These are phyloP conservation scores for Enteromius treurensis DNA, from an alignment of 2,797 vertebrate species.

Conservation along the genomic window DNA sequence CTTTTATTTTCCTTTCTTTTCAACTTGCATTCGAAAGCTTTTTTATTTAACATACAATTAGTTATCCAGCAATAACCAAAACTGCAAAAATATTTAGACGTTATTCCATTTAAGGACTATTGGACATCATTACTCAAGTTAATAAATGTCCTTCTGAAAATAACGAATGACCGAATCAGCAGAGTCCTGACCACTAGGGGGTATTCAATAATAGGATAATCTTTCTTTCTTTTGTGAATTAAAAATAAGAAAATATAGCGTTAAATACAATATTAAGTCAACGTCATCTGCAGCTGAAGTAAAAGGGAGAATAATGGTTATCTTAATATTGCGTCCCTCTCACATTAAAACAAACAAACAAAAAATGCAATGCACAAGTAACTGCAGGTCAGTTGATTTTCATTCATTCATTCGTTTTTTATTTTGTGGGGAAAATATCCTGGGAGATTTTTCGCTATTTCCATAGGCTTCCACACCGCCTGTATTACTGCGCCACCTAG, in stretches of 20 bases:
- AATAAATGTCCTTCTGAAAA: neutral
- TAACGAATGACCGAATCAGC: neutral
- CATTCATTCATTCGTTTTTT: too few species aligned
- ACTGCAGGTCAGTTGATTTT: neutral
- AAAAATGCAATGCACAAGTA: neutral
- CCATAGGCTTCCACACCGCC: neutral
- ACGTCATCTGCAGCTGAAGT: neutral
- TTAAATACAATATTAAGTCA: neutral
- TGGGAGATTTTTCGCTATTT: neutral
- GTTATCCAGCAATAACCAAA: neutral
- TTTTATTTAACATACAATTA: neutral
- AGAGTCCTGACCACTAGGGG: neutral
- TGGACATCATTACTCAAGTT: neutral
- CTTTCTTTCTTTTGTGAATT: neutral
- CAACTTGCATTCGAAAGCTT: neutral
- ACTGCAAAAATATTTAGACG: neutral
- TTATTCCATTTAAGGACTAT: neutral
- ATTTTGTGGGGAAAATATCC: too few species aligned
- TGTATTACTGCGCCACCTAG: slow-evolving; percentile 20
- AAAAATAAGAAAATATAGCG: neutral
- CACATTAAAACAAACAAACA: neutral
- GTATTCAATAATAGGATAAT: neutral
- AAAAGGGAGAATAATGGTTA: neutral
- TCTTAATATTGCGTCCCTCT: neutral
- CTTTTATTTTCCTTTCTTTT: neutral